Conservation (phyloP, 2,888 invertebrate species). For the Cantharis nigra region DNA sequence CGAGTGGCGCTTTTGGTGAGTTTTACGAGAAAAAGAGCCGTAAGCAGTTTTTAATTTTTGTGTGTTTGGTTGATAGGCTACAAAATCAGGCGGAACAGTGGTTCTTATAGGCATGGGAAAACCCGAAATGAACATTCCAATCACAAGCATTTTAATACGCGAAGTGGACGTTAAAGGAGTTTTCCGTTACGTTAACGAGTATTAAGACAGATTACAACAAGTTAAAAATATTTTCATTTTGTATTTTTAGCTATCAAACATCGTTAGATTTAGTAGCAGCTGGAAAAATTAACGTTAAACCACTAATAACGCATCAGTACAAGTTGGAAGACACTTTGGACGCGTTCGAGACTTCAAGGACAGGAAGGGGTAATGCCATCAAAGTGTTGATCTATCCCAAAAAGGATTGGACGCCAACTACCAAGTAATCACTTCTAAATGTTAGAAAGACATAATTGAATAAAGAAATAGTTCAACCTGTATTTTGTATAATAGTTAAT, state of each 20-base stretch:
- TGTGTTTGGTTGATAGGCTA: conserved; percentile 64
- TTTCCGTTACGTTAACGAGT: conserved; percentile 91
- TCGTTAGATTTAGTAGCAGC: conserved; percentile 75
- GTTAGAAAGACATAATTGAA: not conserved
- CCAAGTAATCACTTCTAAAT: not conserved
- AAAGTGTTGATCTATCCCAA: conserved; percentile 83
- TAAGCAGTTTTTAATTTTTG: not conserved
- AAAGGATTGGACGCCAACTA: conserved; percentile 17
- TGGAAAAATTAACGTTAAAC: conserved; percentile 74
- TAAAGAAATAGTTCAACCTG: not conserved
- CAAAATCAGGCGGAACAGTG: conserved; percentile 82
- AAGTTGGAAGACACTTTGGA: conserved; percentile 70
- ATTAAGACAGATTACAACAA: not conserved
- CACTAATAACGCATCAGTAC: conserved; percentile 79
- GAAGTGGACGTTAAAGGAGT: conserved; percentile 94
- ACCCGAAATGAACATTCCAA: conserved; percentile 76
- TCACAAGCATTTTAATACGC: conserved; percentile 77
- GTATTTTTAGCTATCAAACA: conserved; percentile 66
- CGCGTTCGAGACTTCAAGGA: conserved; percentile 79
- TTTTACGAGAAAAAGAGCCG: not conserved
- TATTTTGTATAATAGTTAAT: not conserved
- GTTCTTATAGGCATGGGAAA: conserved; percentile 90
- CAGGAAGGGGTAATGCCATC: conserved; percentile 70
- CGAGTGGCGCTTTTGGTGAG: conserved; percentile 75
- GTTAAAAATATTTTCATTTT: not conserved